These are phyloP conservation scores for Serripes groenlandicus DNA, from an alignment of 2,888 invertebrate species.

Conservation along the genomic window DNA sequence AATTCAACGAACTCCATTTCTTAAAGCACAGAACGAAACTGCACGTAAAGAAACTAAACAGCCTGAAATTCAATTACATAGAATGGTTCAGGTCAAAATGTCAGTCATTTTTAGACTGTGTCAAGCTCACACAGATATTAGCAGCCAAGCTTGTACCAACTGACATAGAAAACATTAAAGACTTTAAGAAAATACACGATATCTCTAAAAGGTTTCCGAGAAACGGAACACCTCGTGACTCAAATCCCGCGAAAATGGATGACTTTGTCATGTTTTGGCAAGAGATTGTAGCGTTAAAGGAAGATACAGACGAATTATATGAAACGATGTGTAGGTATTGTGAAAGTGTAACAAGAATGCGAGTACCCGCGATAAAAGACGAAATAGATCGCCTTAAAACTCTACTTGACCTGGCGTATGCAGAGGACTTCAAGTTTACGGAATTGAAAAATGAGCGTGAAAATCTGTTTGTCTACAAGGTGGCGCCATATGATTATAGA, in stretches of 20 bases:
- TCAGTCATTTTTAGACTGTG: constrained; percentile 77
- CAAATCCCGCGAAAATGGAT: constrained; percentile 72
- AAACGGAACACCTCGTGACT: constrained; percentile 73
- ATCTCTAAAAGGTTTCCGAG: constrained; percentile 74
- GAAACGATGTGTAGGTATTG: constrained; percentile 75
- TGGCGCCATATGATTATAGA: constrained; percentile 76
- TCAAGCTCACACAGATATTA: constrained; percentile 79
- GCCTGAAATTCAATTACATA: constrained; percentile 77
- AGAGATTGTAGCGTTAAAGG: constrained; percentile 72
- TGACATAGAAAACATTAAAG: constrained; percentile 69
- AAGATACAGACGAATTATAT: constrained; percentile 75
- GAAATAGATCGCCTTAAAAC: constrained; percentile 78
- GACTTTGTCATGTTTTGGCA: constrained; percentile 79
- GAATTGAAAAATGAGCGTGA: constrained; percentile 78
- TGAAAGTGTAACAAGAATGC: constrained; percentile 73
- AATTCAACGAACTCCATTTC: constrained; percentile 79
- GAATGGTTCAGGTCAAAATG: constrained; percentile 81
- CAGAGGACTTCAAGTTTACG: constrained; percentile 79
- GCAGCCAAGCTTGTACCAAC: constrained; percentile 65
- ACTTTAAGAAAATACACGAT: constrained; percentile 71
- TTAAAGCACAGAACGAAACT: constrained; percentile 76
- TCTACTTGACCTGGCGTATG: constrained; percentile 67
- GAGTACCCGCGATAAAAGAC: constrained; percentile 77
- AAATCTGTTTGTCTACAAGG: constrained; percentile 81
- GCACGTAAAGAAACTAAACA: constrained; percentile 78